Base-by-base conservation (phyloP, 2,797 vertebrate genomes). In the Protosalanx chinensis region DNA sequence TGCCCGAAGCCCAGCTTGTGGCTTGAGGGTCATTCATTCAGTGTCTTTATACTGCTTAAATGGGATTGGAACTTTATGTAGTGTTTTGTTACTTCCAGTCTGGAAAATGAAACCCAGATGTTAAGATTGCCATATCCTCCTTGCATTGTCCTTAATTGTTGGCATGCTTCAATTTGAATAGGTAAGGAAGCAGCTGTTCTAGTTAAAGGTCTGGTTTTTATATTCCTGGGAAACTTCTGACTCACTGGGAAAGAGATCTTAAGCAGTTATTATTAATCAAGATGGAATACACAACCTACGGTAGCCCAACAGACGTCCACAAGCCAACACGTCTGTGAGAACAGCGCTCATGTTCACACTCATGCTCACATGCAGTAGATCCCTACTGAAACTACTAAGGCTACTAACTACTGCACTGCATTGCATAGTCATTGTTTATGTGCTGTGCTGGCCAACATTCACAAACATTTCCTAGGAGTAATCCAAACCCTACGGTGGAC, bases 181-280 rank as follows among this genome's bases (percentile, higher is more conserved):
- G 46, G 65, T 53, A 4, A 67, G 65, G 46, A 67, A 51, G 30
- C 49, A 53, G 65, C 27, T 53, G 65, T 1, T 53, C 1, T 65
- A 18, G 20, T 46, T 18, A 53, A 49, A 18, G 65, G 16, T 23
- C 18, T n/a, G 15, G 7, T 33, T 61, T 33, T 60, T 20, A 23
- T 60, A 60, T 60, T 23, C n/a, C 41, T 46, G 2, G 41, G 41
- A 46, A 46, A 13, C 41, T 8, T 46, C 41, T 46, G 41, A 46
- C 41, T 12, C 10, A 46, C 41, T 46, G 41, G 41, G 41, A 46
- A 13, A 46, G 41, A 46, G 41, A 41, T 41, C 37, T 41, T 12
- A 10, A 46, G 13, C 10, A 60, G 20, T 27, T 27, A 58, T 23
- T 23, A 60, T 27, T 5, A 23, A 58, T 58, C 18, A 58, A n/a